Evolutionary conservation across 2,888 invertebrate genomes (phyloP), one percentile per base, ranked within the genome.

Genomic region (Nipponacmea schrenckii): DNA sequence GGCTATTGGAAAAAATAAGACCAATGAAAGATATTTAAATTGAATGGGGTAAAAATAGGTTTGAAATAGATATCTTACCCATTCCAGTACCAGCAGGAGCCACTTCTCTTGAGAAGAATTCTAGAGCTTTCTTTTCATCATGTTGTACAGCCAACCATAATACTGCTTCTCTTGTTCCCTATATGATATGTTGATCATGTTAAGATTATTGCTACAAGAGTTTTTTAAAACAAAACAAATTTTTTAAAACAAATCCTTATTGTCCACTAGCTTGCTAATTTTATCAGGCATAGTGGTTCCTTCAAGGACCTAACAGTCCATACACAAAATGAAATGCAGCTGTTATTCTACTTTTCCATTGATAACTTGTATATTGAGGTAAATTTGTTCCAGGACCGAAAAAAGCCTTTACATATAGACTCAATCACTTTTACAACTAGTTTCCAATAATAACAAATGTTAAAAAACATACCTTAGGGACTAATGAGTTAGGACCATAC

Each of bases 31-130:
- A 83, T 85, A 27, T 89, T 89, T 66, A 90, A 79, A 17, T 91
- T 91, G 62, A 91, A 91, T 27, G 90, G 89, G 89, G 81, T 72
- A 82, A 81, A 67, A 73, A 64, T 68, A 72, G 62, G 65, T 48
- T 20, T 56, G 66, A 31, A 64, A 2, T 14, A 15, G 46, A 26
- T 39, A 12, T 20, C 81, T 73, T 77, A 89, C 89, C 90, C 90
- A 90, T 90, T 64, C 91, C 91, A 68, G 91, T 91, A 14, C 90
- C 91, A 68, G 90, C 90, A 62, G 90, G 89, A 27, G 91, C 91
- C 64, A 91, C 86, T 82, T 91, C 91, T 75, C 88, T 80, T 8
- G 90, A 83, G 76, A 91, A 88, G 44, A 90, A 81, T 73, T 90
- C 88, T 62, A 91, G 80, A 3, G 90, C 90, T 74, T 85, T 88